Percentiles rank a stretch among this genome's conserved stretches.
phyloP scores from a whole-genome alignment of 2,888 invertebrate genomes.

The Prenolepis imparis region DNA sequence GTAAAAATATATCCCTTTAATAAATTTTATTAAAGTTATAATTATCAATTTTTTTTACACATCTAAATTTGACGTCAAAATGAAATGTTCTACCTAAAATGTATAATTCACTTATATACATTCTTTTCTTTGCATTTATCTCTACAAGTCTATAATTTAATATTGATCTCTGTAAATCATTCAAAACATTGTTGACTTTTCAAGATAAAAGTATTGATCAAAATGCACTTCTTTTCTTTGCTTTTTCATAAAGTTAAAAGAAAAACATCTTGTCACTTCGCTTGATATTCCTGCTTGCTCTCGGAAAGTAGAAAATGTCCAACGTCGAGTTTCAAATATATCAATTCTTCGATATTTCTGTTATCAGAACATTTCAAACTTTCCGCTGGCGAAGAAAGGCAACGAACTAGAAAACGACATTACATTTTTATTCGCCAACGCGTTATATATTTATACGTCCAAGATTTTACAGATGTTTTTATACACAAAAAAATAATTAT shows the following conservation, averaged over 20 bases:
- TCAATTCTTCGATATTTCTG: slow-evolving; percentile 24
- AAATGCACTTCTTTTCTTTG: background rate
- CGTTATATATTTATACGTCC: background rate
- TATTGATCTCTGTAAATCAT: background rate
- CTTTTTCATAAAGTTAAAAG: background rate
- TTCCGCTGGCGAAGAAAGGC: background rate
- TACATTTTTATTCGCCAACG: background rate
- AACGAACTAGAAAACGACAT: background rate
- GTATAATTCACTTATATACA: background rate
- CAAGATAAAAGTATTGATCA: slow-evolving; percentile 16
- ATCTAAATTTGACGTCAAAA: background rate
- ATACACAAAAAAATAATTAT: background rate
- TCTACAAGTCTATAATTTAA: background rate
- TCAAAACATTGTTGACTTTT: background rate
- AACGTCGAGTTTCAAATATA: slow-evolving; percentile 5
- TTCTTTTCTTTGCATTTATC: background rate
- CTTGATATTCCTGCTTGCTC: background rate
- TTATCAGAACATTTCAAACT: background rate
- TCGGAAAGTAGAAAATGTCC: background rate
- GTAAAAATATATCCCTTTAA: background rate
- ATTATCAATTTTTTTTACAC: background rate
- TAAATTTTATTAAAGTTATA: background rate
- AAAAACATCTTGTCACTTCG: slow-evolving; percentile 24
- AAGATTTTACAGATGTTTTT: background rate
- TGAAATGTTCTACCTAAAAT: background rate